Conservation (phyloP, 2,888 invertebrate genomes). For the Oscheius sp. region DNA sequence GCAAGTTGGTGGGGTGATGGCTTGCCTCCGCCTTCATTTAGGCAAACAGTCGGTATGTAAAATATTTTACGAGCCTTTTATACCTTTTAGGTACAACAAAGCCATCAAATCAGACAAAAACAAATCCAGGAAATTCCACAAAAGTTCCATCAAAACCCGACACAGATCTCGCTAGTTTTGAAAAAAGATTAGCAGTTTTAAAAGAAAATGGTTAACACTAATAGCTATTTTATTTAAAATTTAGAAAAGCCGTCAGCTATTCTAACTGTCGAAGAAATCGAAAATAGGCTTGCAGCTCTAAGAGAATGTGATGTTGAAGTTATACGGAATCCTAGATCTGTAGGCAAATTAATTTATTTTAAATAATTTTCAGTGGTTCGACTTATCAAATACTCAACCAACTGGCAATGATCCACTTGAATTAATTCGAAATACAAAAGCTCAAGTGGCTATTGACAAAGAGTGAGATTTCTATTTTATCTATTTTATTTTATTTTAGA, state of each 20-base stretch:
- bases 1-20: conserved; percentile 61
- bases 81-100: not conserved
- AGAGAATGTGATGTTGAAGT: conserved; percentile 63
- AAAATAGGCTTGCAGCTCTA: conserved; percentile 61
- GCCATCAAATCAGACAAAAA: not conserved
- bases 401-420: conserved; percentile 35
- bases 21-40: conserved; percentile 61
- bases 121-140: not conserved
- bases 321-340: conserved; percentile 60
- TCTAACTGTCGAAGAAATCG: conserved; percentile 47
- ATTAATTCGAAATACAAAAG: conserved; percentile 43
- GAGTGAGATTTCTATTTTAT: conserved; percentile 12
- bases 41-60: conserved; percentile 26
- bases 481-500: not conserved
- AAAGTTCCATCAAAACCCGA: not conserved
- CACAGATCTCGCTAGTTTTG: conserved; percentile 15
- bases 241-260: not conserved
- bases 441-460: conserved; percentile 41
- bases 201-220: conserved; percentile 24
- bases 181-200: conserved; percentile 29
- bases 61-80: not conserved
- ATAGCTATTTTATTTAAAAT: not conserved
- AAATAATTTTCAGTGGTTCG: conserved; percentile 37
- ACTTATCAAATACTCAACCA: not conserved
- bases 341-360: conserved; percentile 18